phyloP scores from a whole-genome alignment of 1,140 invertebrate genomes.

The Apocrypta bakeri region DNA sequence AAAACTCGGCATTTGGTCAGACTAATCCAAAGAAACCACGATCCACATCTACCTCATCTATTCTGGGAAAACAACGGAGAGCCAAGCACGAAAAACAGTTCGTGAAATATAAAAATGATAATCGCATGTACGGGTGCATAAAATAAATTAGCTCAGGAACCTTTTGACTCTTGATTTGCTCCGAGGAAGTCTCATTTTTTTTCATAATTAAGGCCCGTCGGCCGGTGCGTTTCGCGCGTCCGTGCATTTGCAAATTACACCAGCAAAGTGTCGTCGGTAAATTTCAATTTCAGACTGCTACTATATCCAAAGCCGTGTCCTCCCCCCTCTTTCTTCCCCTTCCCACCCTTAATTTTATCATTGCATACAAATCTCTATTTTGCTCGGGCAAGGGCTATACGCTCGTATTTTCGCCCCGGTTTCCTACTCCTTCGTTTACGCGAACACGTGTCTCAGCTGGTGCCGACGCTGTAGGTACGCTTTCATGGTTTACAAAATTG shows the following conservation, averaged over 20 bases:
- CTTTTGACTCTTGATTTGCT: constrained; percentile 5
- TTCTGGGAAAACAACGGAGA: background rate
- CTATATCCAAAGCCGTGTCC: too few species aligned
- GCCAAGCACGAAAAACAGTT: background rate
- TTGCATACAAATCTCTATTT: constrained; percentile 58
- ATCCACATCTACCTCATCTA: background rate
- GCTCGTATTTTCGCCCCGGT: constrained; percentile 47
- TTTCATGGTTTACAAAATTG: constrained; percentile 39
- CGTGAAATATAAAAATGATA: constrained; percentile 5
- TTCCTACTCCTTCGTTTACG: constrained; percentile 46
- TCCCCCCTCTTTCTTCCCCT: background rate
- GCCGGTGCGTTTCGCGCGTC: background rate
- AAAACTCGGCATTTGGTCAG: background rate
- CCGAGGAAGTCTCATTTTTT: constrained; percentile 32
- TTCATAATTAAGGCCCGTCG: constrained; percentile 26
- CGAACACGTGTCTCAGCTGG: constrained; percentile 50
- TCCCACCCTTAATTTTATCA: constrained; percentile 53
- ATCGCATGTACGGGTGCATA: background rate
- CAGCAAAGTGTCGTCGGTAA: constrained; percentile 47
- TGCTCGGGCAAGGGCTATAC: constrained; percentile 1
- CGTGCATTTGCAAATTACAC: constrained; percentile 53
- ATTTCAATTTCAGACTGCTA: constrained; percentile 49
- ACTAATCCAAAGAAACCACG: background rate
- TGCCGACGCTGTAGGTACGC: constrained; percentile 10
- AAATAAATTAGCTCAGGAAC: background rate